A percentile compares a stretch with the other conserved stretches of the same genome.
Conservation (phyloP, 2,113 vertebrate species). For the Neopipo cinnamomea region DNA sequence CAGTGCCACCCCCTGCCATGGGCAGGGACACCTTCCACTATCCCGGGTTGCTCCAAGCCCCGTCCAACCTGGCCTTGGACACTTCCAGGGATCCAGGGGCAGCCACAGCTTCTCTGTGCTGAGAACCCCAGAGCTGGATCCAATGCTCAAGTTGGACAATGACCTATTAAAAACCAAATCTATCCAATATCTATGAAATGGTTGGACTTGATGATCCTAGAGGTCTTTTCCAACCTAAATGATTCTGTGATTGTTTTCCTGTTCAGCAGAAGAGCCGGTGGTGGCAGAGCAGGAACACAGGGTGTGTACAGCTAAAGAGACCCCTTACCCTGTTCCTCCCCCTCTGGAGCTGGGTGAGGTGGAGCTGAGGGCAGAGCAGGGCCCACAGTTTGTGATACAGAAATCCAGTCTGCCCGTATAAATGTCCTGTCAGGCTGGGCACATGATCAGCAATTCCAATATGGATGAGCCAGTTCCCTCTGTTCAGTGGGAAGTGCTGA, state of each 20-base stretch:
- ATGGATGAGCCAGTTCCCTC: neutral
- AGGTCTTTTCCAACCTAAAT: fast-evolving
- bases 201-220: neutral
- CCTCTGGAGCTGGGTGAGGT: neutral
- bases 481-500: neutral
- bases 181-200: neutral
- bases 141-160: neutral
- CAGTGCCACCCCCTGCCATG: neutral
- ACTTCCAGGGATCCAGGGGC: neutral
- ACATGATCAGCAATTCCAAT: conserved; percentile 27
- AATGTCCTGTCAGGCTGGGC: neutral
- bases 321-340: fast-evolving
- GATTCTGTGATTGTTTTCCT: neutral
- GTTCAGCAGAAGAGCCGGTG: fast-evolving
- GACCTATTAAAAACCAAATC: neutral
- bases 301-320: fast-evolving
- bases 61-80: neutral
- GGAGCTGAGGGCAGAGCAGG: neutral
- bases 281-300: fast-evolving
- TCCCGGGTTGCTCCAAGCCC: neutral
- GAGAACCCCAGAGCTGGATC: neutral
- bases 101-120: neutral
- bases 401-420: too few relatives aligned
- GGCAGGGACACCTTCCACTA: neutral
- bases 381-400: neutral